Base-by-base conservation (phyloP, 2,888 invertebrate species). In the Nomada flava region DNA sequence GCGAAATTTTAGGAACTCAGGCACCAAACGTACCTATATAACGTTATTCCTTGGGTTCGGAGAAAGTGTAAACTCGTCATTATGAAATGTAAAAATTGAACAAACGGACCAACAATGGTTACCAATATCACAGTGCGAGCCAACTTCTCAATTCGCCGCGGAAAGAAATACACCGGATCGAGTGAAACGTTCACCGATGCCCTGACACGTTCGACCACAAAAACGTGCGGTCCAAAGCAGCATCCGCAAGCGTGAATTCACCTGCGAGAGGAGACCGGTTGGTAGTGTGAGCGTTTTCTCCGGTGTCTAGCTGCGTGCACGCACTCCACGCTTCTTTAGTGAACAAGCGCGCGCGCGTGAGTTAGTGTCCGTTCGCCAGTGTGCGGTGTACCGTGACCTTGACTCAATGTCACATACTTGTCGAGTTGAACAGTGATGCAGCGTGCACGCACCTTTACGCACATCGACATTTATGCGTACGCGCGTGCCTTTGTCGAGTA, bases 321-420 rank as follows among this genome's bases (percentile, higher is more conserved):
- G 64, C 55, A 73, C 26, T 29, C n/a, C 18, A 18, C 15, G 26
- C 60, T 15, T 11, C 52, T 42, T 62, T 15, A 55, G 13, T n/a
- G 23, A 20, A 11, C 57, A 26, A 18, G 36, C 69, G 47, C 11
- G 65, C 57, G 65, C 57, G 53, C 64, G 65, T 26, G 52, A 36
- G 59, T 77, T 77, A 74, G 70, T 57, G 78, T 75, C 57, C 60
- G 75, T 79, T 77, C 75, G 76, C 65, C 80, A 71, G 83, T 82
- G 84, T 82, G 84, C 82, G 79, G 83, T 83, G 85, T 78, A 75
- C 83, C 62, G 76, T 88, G 90, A 83, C 90, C 90, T 90, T 90
- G 90, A 84, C 88, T 90, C 90, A 90, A 90, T 90, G 90, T 90
- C 90, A 86, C 88, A 80, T 84, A 85, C 83, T 87, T 81, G 78